phyloP scores from a whole-genome alignment of 2,797 vertebrate species.

The Chaenodraco wilsoni region DNA sequence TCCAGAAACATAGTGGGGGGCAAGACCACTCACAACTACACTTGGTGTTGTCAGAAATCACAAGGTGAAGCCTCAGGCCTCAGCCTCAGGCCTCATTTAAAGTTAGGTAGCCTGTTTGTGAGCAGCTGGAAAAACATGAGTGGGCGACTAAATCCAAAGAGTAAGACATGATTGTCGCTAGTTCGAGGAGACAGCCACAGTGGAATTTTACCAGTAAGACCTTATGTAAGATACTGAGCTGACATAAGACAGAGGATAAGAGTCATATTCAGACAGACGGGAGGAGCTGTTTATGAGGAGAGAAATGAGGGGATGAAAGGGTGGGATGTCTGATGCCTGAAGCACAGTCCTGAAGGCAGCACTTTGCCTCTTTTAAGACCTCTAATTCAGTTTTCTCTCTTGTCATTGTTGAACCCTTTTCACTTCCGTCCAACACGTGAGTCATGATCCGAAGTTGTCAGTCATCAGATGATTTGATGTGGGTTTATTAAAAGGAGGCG shows the following conservation, averaged over 20 bases:
- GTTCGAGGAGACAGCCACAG: conserved; percentile 44
- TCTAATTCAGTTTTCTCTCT: conserved; percentile 39
- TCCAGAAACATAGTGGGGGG: too few species aligned
- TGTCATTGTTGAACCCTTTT: conserved; percentile 46
- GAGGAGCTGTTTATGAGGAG: conserved; percentile 42
- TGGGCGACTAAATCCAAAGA: conserved; percentile 73
- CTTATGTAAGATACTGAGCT: conserved; percentile 73
- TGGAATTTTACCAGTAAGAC: conserved; percentile 78
- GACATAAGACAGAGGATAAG: conserved; percentile 42
- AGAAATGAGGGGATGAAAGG: conserved; percentile 43
- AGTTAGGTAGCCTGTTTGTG: conserved; percentile 68
- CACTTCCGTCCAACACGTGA: conserved; percentile 61
- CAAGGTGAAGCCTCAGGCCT: too few species aligned
- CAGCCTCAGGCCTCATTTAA: conserved; percentile 59
- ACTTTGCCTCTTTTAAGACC: conserved; percentile 31
- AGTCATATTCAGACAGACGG: conserved; percentile 45
- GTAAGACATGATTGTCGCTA: conserved; percentile 73
- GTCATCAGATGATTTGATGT: conserved; percentile 70
- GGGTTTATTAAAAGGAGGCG: conserved; percentile 75
- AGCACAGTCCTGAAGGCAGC: conserved; percentile 42
- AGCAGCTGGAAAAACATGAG: conserved; percentile 80
- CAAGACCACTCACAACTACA: conserved; percentile 32
- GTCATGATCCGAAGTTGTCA: conserved; percentile 71
- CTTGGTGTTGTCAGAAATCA: conserved; percentile 52
- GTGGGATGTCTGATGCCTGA: conserved; percentile 38